A percentile compares a stretch with the other conserved stretches of the same genome.
Conservation (phyloP, 2,888 invertebrate genomes). For the Dolichomitus sp. region DNA sequence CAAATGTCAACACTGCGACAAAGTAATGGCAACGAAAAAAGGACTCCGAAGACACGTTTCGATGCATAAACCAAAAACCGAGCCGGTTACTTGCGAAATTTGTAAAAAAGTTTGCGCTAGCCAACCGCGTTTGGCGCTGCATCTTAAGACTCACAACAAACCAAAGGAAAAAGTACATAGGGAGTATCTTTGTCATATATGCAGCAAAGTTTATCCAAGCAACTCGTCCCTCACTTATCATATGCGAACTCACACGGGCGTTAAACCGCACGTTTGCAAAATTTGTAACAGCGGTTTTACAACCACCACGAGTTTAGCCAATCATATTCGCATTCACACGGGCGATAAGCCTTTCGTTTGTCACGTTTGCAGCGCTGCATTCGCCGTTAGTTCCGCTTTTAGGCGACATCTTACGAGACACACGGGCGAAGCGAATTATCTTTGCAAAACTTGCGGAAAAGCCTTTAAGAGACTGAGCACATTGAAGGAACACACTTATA, state of each 20-base stretch:
- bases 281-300: constrained; percentile 85
- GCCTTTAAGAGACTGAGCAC: constrained; percentile 84
- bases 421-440: constrained; percentile 85
- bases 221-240: constrained; percentile 85
- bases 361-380: constrained; percentile 85
- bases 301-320: constrained; percentile 84
- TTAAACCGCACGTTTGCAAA: constrained; percentile 85
- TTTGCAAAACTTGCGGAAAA: constrained; percentile 84
- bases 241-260: constrained; percentile 84
- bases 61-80: constrained; percentile 84
- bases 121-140: constrained; percentile 82
- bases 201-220: constrained; percentile 85
- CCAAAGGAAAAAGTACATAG: constrained; percentile 84
- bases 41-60: constrained; percentile 84
- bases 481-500: constrained; percentile 85
- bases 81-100: constrained; percentile 83
- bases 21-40: constrained; percentile 84
- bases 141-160: constrained; percentile 83
- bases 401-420: constrained; percentile 83
- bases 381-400: constrained; percentile 84
- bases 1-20: constrained; percentile 85
- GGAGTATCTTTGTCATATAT: constrained; percentile 84
- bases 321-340: constrained; percentile 84
- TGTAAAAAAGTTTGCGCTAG: constrained; percentile 85
- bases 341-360: constrained; percentile 85